Conservation (phyloP, 2,797 vertebrate genomes). For the Cirrhinus molitorella region DNA sequence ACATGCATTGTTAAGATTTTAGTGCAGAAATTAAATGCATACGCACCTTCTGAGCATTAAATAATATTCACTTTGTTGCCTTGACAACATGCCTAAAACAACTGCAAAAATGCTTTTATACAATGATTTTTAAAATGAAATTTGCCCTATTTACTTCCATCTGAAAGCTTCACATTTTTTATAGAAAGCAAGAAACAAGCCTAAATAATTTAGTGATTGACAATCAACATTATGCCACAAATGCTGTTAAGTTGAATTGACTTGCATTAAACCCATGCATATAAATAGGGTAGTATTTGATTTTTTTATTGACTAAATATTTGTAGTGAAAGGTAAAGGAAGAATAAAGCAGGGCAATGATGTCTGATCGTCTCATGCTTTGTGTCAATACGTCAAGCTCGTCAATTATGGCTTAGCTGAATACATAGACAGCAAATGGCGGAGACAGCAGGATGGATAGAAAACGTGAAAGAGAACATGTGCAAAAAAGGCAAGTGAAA, state of each 20-base stretch:
- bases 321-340: constrained; percentile 50
- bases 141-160: not conserved
- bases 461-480: not conserved
- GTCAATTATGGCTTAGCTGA: constrained; percentile 62
- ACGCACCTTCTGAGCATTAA: not conserved
- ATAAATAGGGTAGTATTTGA: not conserved
- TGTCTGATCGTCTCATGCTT: constrained; percentile 71
- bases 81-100: not conserved
- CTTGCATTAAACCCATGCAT: not conserved
- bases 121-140: not conserved
- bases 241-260: not conserved
- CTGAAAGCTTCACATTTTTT: not conserved
- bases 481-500: not conserved
- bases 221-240: not conserved
- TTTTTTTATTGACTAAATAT: constrained; percentile 1
- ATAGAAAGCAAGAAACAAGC: not conserved
- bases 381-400: constrained; percentile 67
- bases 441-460: not conserved
- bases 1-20: not conserved
- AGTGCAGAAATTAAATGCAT: not conserved
- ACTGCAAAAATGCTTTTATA: not conserved
- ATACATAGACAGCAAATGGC: not conserved
- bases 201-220: not conserved
- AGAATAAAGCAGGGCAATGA: constrained; percentile 59
- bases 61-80: not conserved